Evolutionary conservation across 2,888 invertebrate species (phyloP).

Genomic region (Aspidiotus destructor): DNA sequence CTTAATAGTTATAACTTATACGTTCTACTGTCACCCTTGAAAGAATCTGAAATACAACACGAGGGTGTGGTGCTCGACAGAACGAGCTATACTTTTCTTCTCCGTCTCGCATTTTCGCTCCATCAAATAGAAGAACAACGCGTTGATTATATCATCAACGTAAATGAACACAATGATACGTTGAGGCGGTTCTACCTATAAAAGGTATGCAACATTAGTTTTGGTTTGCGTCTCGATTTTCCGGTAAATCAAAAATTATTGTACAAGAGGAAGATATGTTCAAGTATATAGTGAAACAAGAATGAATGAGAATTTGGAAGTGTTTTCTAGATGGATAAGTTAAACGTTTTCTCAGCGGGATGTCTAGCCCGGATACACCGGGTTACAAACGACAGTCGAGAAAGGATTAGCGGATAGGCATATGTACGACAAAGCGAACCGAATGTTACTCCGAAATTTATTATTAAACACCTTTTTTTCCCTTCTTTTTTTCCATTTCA

Average conservation of each 20-base stretch:
- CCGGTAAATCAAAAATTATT: conserved; percentile 1
- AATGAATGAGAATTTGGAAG: conserved; percentile 4
- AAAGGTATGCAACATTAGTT: background rate
- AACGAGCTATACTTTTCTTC: too few relatives aligned
- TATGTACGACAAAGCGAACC: background rate
- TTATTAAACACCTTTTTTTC: conserved; percentile 1
- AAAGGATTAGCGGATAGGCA: background rate
- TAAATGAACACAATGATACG: too few relatives aligned
- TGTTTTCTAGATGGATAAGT: conserved; percentile 4
- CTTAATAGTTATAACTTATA: too few relatives aligned
- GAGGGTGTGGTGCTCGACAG: too few relatives aligned
- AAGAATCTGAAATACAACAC: too few relatives aligned
- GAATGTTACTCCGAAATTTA: conserved; percentile 1
- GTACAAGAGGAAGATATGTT: background rate
- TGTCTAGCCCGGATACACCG: background rate
- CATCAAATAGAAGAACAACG: too few relatives aligned
- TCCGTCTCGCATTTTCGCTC: too few relatives aligned
- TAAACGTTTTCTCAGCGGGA: conserved; percentile 1
- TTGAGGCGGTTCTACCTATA: too few relatives aligned
- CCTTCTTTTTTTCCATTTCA: background rate
- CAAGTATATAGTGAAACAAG: background rate
- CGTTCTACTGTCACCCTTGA: too few relatives aligned
- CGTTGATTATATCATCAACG: too few relatives aligned
- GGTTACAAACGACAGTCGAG: background rate
- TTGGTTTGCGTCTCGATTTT: background rate